phyloP scores from a whole-genome alignment of 1,140 invertebrate genomes.

The Drosophila seguyi region DNA sequence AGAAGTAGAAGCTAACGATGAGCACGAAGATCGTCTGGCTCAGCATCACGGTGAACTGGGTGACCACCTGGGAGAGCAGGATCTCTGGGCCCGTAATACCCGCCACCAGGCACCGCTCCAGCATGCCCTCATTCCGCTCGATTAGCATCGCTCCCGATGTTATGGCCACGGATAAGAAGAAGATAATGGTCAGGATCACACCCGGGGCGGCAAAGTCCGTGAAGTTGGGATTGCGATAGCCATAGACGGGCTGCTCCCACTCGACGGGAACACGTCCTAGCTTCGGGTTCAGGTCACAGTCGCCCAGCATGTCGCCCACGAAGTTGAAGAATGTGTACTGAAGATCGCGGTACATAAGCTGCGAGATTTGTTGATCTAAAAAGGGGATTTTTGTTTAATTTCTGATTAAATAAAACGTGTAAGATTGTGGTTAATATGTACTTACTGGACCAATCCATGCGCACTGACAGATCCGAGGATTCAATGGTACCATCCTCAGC shows the following conservation, averaged over 20 bases:
- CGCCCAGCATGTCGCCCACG: slow-evolving; percentile 87
- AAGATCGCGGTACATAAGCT: slow-evolving; percentile 91
- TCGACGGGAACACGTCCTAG: slow-evolving; percentile 91
- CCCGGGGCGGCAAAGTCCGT: slow-evolving; percentile 98
- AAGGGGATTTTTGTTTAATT: slow-evolving; percentile 28
- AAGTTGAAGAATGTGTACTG: slow-evolving; percentile 91
- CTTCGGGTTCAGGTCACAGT: slow-evolving; percentile 90
- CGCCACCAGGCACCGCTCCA: slow-evolving; percentile 94
- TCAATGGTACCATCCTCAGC: slow-evolving; percentile 89
- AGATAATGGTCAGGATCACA: slow-evolving; percentile 96
- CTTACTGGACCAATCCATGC: slow-evolving; percentile 96
- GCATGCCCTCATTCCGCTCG: slow-evolving; percentile 95
- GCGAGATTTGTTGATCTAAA: slow-evolving; percentile 96
- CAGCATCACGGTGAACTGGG: slow-evolving; percentile 95
- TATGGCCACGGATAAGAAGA: slow-evolving; percentile 96
- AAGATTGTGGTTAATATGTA: slow-evolving; percentile 26
- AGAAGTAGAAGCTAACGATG: slow-evolving; percentile 92
- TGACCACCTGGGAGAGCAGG: slow-evolving; percentile 92
- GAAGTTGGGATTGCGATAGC: slow-evolving; percentile 93
- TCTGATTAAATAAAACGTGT: neutral
- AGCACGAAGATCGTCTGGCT: slow-evolving; percentile 94
- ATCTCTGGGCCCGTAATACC: slow-evolving; percentile 91
- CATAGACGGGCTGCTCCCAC: slow-evolving; percentile 94
- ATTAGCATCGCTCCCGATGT: slow-evolving; percentile 96
- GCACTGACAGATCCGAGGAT: slow-evolving; percentile 90